phyloP scores from a whole-genome alignment of 2,888 invertebrate species.

The Brachynemurus nebulosus region DNA sequence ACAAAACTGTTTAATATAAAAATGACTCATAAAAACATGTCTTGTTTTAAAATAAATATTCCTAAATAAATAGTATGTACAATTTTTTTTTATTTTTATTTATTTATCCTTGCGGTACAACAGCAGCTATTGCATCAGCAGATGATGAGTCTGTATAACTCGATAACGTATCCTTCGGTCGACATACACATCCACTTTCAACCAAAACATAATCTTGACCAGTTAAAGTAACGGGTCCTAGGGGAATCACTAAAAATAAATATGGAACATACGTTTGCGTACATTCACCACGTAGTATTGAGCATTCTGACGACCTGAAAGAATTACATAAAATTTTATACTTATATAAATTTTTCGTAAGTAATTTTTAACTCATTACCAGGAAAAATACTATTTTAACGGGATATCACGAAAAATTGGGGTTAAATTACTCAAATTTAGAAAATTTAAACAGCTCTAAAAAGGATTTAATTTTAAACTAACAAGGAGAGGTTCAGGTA shows the following conservation, averaged over 20 bases:
- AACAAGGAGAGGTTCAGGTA: no score
- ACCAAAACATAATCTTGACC: constrained; percentile 92
- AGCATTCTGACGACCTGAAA: constrained; percentile 73
- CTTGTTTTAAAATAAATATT: no score
- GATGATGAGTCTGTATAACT: constrained; percentile 25
- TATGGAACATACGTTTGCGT: constrained; percentile 88
- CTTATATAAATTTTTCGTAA: not conserved
- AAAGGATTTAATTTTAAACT: no score
- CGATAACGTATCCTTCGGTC: constrained; percentile 35
- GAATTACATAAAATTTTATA: constrained; percentile 20
- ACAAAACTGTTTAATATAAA: no score
- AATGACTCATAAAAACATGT: no score
- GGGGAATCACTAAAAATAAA: constrained; percentile 76
- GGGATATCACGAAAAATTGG: no score
- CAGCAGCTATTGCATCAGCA: constrained; percentile 5
- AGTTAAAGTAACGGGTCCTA: constrained; percentile 80
- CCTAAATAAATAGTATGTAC: not conserved
- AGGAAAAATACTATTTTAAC: not conserved
- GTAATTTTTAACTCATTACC: no score
- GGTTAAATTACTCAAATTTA: no score
- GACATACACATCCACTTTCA: constrained; percentile 86
- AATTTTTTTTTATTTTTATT: not conserved
- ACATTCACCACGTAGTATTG: constrained; percentile 76
- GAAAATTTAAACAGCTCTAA: no score
- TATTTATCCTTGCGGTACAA: constrained; percentile 8